Conservation (phyloP, 2,888 invertebrate species). For the Physocephala rufipes region DNA sequence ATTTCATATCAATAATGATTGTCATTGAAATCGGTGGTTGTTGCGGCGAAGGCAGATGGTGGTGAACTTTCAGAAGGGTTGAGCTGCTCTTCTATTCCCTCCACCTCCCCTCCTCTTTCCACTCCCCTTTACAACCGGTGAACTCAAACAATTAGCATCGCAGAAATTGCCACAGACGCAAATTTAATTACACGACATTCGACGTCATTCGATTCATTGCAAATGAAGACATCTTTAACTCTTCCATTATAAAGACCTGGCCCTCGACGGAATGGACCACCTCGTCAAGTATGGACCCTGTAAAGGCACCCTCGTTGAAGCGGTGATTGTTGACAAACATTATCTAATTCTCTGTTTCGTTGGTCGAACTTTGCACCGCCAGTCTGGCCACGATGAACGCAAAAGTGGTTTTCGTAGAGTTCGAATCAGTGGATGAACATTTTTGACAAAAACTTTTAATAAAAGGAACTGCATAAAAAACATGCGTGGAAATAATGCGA, state of each 20-base stretch:
- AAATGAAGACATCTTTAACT: conserved; percentile 32
- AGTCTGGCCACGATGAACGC: not conserved
- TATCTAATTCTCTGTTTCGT: not conserved
- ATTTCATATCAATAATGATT: conserved; percentile 29
- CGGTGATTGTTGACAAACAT: conserved; percentile 11
- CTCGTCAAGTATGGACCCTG: not conserved
- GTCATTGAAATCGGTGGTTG: conserved; percentile 23
- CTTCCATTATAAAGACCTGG: not conserved
- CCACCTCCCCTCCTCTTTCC: not conserved
- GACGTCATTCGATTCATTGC: conserved; percentile 32
- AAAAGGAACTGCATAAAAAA: not conserved
- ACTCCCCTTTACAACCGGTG: not conserved
- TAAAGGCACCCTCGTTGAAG: conserved; percentile 25
- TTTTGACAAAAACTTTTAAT: not conserved
- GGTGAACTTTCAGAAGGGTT: conserved; percentile 29
- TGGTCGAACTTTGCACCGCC: not conserved
- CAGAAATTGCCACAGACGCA: conserved; percentile 56
- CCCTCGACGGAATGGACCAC: not conserved
- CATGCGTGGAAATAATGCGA: not conserved
- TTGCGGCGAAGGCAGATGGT: not conserved
- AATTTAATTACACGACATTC: conserved; percentile 57
- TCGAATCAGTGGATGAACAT: not conserved
- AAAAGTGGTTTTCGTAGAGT: too few species aligned
- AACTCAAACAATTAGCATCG: conserved; percentile 26
- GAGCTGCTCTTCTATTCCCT: not conserved